Evolutionary conservation across 2,797 vertebrate species (phyloP), one percentile per base, ranked within the genome.

Genomic region (Periparus ater): DNA sequence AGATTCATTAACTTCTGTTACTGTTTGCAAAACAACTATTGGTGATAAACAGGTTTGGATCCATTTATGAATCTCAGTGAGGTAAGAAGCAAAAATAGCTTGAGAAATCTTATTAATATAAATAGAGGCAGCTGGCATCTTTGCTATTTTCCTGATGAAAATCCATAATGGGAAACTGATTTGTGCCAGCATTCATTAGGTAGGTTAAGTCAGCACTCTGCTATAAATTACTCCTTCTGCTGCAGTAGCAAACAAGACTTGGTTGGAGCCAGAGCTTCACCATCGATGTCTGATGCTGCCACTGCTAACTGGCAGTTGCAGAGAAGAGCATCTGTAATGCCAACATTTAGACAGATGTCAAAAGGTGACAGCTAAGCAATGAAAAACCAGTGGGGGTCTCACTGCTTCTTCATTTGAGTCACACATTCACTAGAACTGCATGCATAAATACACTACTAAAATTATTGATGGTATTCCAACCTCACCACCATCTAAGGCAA

Each of bases 91-190:
- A 91, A 89, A 94, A 93, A 42, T 65, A 95, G 80, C 79, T 54
- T 68, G 74, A 95, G 88, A 93, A 91, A 93, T 87, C 67, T 85
- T 84, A 94, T 94, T 91, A 91, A 91, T 96, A 91, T 93, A 95
- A 93, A 95, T 76, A 95, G 88, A 95, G 74, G 90, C 95, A 96
- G 91, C 88, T 97, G 94, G 95, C 93, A 96, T 88, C 85, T 96
- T 96, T 87, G 83, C 89, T 82, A 34, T 90, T 94, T 95, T 95
- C 80, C 77, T 94, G 63, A 89, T 87, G 93, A 87, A 96, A 96
- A 96, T 91, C 80, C 77, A 19, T 95, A 93, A 94, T 38, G 67
- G 89, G n/a, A 83, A 90, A 85, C 83, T 95, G 85, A 89, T 91
- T 73, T 73, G 73, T 86, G 88, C 76, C 83, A 91, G 58, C 70